These are phyloP conservation scores for Machimus atricapillus DNA, from an alignment of 2,888 invertebrate genomes.

Conservation along the genomic window DNA sequence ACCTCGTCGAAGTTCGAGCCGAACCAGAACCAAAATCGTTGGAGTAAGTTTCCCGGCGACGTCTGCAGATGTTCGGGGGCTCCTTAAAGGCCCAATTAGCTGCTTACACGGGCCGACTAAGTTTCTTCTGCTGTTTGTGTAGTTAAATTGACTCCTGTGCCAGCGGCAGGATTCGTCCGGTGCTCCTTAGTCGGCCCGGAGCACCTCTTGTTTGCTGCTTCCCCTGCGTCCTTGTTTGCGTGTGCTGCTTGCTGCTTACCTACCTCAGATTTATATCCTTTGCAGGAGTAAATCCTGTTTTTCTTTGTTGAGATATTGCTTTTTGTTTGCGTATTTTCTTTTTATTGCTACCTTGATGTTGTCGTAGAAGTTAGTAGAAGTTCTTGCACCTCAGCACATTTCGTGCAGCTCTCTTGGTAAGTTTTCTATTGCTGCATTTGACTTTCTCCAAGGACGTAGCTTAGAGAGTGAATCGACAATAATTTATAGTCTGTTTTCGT, in stretches of 20 bases:
- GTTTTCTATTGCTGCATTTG: not conserved
- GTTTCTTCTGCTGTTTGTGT: not conserved
- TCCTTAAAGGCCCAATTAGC: not conserved
- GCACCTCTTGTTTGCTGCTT: not conserved
- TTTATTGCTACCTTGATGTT: not conserved
- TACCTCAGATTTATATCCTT: not conserved
- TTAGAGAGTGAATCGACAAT: not conserved
- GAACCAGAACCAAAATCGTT: constrained; percentile 54
- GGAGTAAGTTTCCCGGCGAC: constrained; percentile 60
- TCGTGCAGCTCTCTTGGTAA: not conserved
- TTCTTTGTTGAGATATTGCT: not conserved
- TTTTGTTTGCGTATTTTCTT: not conserved
- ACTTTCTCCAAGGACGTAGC: not conserved
- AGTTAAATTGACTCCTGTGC: not conserved
- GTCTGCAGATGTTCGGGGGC: not conserved
- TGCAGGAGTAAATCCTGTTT: not conserved
- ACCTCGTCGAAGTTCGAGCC: constrained; percentile 30
- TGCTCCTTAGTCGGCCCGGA: not conserved
- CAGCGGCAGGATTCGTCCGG: not conserved
- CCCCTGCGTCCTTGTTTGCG: not conserved
- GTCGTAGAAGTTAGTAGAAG: not conserved
- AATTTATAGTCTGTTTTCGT: not conserved
- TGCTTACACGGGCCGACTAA: not conserved
- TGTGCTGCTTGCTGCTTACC: not conserved
- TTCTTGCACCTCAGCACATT: not conserved